Percentiles rank a stretch among this genome's conserved stretches.
Conservation (phyloP, 2,888 invertebrate genomes). For the Trilocha varians region DNA sequence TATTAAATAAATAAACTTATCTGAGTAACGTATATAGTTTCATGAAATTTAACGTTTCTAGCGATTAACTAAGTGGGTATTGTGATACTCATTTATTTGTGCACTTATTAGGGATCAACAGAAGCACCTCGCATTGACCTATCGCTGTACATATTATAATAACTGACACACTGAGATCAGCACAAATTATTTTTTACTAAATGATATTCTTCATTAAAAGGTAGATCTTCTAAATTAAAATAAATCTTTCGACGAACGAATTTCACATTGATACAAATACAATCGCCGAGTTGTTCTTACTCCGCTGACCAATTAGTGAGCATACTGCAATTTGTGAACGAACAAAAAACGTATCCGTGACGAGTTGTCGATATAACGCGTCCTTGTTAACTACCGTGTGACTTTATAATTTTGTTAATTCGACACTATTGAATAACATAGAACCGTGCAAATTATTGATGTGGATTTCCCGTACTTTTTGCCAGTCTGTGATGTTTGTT, state of each 20-base stretch:
- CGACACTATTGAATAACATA: not conserved
- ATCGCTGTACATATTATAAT: too few species aligned
- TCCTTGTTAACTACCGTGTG: constrained; percentile 47
- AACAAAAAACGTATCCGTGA: constrained; percentile 48
- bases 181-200: too few species aligned
- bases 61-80: too few species aligned
- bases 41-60: too few species aligned
- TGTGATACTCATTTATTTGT: too few species aligned
- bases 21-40: too few species aligned
- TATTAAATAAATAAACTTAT: too few species aligned
- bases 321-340: constrained; percentile 50
- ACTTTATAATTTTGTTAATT: constrained; percentile 16
- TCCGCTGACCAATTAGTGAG: constrained; percentile 50
- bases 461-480: not conserved
- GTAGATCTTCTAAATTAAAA: not conserved
- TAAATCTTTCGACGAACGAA: too few species aligned
- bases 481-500: not conserved
- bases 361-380: constrained; percentile 45
- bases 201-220: too few species aligned
- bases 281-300: not conserved
- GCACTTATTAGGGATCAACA: too few species aligned
- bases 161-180: too few species aligned
- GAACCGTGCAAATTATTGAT: not conserved
- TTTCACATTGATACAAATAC: not conserved
- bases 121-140: too few species aligned